phyloP scores from a whole-genome alignment of 2,888 invertebrate genomes.

The Branchellion lobata region DNA sequence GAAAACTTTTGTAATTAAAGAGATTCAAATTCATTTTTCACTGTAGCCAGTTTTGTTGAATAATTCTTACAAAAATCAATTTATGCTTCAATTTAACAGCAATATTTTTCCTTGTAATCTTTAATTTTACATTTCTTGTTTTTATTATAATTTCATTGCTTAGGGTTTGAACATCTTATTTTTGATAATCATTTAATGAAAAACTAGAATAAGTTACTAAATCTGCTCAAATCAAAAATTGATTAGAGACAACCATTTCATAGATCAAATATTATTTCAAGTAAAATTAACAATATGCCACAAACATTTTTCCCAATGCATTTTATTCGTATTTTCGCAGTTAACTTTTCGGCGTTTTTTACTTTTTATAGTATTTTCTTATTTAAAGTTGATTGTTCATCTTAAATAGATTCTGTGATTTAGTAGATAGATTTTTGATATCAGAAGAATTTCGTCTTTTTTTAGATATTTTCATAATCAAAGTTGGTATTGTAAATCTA shows the following conservation, averaged over 20 bases:
- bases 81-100: conserved; percentile 41
- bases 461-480: conserved; percentile 43
- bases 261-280: background rate
- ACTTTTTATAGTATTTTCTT: conserved; percentile 43
- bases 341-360: conserved; percentile 36
- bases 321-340: conserved; percentile 8
- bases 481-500: conserved; percentile 44
- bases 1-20: background rate
- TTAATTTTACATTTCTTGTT: background rate
- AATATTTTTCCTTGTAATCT: conserved; percentile 32
- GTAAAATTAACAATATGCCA: background rate
- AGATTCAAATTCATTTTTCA: background rate
- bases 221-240: conserved; percentile 16
- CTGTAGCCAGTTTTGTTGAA: background rate
- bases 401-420: conserved; percentile 42
- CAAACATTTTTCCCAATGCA: background rate
- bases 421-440: conserved; percentile 42
- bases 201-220: background rate
- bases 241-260: background rate
- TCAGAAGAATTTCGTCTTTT: conserved; percentile 40
- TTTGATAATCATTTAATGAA: conserved; percentile 5
- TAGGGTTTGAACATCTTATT: conserved; percentile 2
- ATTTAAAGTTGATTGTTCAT: conserved; percentile 39
- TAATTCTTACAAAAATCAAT: background rate
- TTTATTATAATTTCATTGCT: conserved; percentile 25